phyloP scores from a whole-genome alignment of 2,797 vertebrate genomes.

The Artibeus jamaicensis region DNA sequence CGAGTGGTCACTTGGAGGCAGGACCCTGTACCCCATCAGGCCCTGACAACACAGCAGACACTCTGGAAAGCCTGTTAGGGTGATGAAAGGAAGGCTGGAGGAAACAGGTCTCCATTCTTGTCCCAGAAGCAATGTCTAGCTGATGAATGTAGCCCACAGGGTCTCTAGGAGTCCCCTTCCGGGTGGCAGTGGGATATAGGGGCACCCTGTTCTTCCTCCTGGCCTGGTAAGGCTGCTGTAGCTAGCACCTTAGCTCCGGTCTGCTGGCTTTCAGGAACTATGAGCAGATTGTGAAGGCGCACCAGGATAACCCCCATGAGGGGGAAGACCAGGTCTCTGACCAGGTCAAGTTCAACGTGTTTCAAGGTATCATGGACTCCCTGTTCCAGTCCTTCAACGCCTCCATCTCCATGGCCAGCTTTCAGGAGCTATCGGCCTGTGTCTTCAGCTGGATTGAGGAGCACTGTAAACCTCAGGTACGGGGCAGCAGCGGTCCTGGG shows the following conservation, averaged over 20 bases:
- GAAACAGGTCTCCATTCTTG: background rate
- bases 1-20: background rate
- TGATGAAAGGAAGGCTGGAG: background rate
- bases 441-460: constrained; percentile 99
- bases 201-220: background rate
- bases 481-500: background rate
- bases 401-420: constrained; percentile 93
- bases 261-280: constrained; percentile 90
- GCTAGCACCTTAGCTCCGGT: background rate
- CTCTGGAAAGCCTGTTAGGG: background rate
- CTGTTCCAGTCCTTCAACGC: constrained; percentile 96
- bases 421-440: constrained; percentile 96
- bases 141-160: background rate
- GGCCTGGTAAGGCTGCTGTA: background rate
- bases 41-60: background rate
- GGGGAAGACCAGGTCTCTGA: constrained; percentile 95
- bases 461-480: constrained; percentile 97
- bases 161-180: background rate
- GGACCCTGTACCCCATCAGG: background rate
- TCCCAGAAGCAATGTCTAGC: background rate
- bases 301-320: constrained; percentile 95
- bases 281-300: constrained; percentile 97
- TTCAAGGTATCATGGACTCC: constrained; percentile 99
- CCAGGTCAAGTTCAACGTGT: constrained; percentile 96
- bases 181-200: background rate